Evolutionary conservation across 1,140 invertebrate genomes (phyloP), one percentile per base, ranked within the genome.

Genomic region (Thaumetopoea pityocampa): DNA sequence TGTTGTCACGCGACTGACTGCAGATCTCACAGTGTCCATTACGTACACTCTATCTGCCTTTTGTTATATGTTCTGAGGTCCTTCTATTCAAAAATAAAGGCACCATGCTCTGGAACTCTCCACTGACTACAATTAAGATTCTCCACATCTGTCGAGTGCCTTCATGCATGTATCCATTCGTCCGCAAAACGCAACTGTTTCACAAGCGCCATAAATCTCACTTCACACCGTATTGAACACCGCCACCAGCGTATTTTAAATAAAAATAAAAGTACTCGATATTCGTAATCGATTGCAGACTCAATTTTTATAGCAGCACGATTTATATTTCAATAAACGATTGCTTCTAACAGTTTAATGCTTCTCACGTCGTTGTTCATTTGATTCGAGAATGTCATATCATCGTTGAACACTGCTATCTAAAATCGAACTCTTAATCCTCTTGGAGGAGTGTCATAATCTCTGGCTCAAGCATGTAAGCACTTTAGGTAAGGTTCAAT

Each of bases 51-150:
- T n/a, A 61, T 59, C 55, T 57, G 47, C 49, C 43, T 44, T 34
- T 19, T 18, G 34, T 36, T 27, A 41, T 43, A 47, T 32, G 35
- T 44, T 38, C 24, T 38, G 30, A 19, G 36, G 58, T 57, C 37
- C 38, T 15, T 22, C 60, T 57, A 58, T 67, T 62, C 63, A 66
- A 67, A 80, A 80, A 76, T 74, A 76, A 78, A 72, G 61, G 63
- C 52, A 56, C 48, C 48, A 49, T 44, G 49, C 43, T 30, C 52
- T 51, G 57, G 60, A 63, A 67, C 55, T 65, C 63, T 79, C 68
- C 76, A 78, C 76, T 70, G 67, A 59, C 47, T 47, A 76, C 69
- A 78, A 78, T 82, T 82, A 78, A 78, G 59, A 80, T 82, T 82
- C 73, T 58, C 38, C 33, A 51, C 64, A 57, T 52, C 50, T 64